Base-by-base conservation (phyloP, 2,113 vertebrate species). In the Columbina picui region DNA sequence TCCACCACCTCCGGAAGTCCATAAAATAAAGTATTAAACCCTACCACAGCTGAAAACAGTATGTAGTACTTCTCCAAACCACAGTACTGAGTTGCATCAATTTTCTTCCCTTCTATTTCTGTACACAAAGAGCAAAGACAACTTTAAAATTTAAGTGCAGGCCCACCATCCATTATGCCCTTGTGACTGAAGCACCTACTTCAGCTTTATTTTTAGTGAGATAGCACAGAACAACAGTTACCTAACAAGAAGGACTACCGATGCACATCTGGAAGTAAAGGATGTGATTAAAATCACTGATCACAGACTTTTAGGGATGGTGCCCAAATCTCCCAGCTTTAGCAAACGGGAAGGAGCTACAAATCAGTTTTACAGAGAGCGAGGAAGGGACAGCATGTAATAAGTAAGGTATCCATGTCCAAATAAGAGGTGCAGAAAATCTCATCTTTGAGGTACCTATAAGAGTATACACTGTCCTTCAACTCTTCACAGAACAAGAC, bases 1-100 rank as follows among this genome's bases (percentile, higher is more conserved):
- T 63, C 7, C 0, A 0, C 26, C 38, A 55, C 13, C 32, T 89
- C 47, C 1, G 2, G 61, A 53, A 87, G 69, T 18, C 20, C 2
- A 1, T 55, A 75, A 84, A 80, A 9, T 25, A 39, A 65, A 76
- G 27, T 21, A 59, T 22, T 61, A 59, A 83, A 64, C 56, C 43
- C 60, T 55, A 61, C 25, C 13, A 38, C 61, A 41, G 71, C 47
- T 43, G 59, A 73, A 90, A 94, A 80, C 0, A 41, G 5, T 1
- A 14, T 1, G 3, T 1, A 50, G 26, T 9, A 30, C 39, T 80
- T 80, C 68, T 76, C 10, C 53, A 86, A 92, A 92, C 26, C 13
- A 5, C 61, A 57, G 70, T 9, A 45, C 60, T 53, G 36, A 56
- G 16, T 2, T 22, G 55, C 27, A 69, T 22, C 79, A 12, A 32